Conservation (phyloP, 2,888 invertebrate species). For the Andrena minutula region DNA sequence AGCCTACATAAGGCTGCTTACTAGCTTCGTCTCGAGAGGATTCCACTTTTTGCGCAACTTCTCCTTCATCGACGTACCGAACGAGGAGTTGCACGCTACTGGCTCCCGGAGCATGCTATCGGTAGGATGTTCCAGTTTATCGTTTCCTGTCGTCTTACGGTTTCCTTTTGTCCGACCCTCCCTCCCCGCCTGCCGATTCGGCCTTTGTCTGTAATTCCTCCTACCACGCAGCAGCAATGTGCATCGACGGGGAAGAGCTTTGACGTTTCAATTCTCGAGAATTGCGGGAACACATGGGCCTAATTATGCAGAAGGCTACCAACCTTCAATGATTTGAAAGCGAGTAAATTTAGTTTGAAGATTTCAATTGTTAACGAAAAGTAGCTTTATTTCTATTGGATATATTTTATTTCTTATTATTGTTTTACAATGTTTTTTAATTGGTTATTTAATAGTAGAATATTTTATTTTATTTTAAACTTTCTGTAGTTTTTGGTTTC, state of each 20-base stretch:
- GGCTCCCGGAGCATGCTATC: slow-evolving; percentile 59
- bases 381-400: no score
- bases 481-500: no score
- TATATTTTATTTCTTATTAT: no score
- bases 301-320: no score
- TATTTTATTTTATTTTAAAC: no score
- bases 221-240: neutral
- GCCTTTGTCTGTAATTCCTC: slow-evolving; percentile 19
- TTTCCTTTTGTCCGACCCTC: slow-evolving; percentile 43
- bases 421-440: no score
- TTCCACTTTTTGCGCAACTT: slow-evolving; percentile 79
- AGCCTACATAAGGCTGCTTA: slow-evolving; percentile 81
- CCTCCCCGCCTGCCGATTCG: slow-evolving; percentile 13
- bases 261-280: neutral
- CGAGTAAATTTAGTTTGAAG: no score
- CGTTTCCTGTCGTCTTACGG: slow-evolving; percentile 69
- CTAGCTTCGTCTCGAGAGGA: slow-evolving; percentile 72
- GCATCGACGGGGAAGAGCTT: slow-evolving; percentile 5
- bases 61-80: slow-evolving; percentile 62
- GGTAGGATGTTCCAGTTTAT: slow-evolving; percentile 73
- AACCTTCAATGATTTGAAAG: no score
- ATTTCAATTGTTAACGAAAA: no score
- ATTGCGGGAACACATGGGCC: no score
- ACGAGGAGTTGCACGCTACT: slow-evolving; percentile 60
- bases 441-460: no score